Evolutionary conservation across 2,888 invertebrate species (phyloP), one percentile per base, ranked within the genome.

Genomic region (Limnephilus lunatus): DNA sequence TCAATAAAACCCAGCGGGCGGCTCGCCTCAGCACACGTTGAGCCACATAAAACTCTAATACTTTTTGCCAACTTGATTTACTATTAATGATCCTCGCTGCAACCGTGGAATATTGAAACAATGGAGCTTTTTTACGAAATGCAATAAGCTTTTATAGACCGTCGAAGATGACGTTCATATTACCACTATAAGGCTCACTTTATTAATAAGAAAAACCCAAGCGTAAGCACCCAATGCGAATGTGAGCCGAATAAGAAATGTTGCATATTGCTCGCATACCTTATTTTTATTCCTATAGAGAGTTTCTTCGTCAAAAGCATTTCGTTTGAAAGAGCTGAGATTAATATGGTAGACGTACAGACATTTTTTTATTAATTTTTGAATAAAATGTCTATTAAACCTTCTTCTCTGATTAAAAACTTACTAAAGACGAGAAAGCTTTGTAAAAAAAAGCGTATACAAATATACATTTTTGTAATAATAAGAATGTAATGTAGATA

Each of bases 31-130:
- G 53, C 53, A 35, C 68, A 68, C 68, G 31, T 88, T 53, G 88
- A 88, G 25, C 11, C 88, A 32, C 88, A 53, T 88, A 32, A 88
- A 68, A 31, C 30, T 87, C 14, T 53, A 87, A 30, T 25, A 39
- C 86, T 87, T 68, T 87, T 87, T 87, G 87, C 87, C 5, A 19
- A n/a, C 53, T 68, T 87, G 87, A 87, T 87, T 68, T 68, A 86
- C 86, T 86, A 44, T 86, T 44, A 44, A 86, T 48, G 83, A 32
- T 35, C 83, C 19, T 25, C 83, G 25, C 35, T 25, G 83, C 83
- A 39, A 39, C 83, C 83, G 83, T 83, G 83, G 25, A 83, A 32
- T 83, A 83, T 32, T 32, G 32, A 83, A 83, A 83, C 83, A 83
- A 83, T 35, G 83, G 25, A 35, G 32, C 25, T 83, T 68, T 53